Conservation (phyloP, 2,888 invertebrate species). For the Hipparchia semele region DNA sequence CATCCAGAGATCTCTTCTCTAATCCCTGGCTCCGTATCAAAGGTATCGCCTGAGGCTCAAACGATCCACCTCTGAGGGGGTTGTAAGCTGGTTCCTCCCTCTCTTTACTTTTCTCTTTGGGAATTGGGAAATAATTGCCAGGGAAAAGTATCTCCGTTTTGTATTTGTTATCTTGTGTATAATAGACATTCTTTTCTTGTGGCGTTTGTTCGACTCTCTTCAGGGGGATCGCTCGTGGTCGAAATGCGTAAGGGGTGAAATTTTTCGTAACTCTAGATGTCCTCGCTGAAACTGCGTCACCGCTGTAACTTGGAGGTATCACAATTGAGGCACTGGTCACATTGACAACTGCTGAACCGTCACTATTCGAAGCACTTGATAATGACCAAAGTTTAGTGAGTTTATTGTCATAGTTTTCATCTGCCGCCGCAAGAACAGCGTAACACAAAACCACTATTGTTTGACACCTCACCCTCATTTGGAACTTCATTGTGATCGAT, state of each 20-base stretch:
- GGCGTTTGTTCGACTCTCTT: conserved; percentile 50
- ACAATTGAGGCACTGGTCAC: conserved; percentile 69
- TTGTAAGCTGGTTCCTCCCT: conserved; percentile 46
- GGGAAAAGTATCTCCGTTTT: conserved; percentile 73
- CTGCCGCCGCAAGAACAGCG: conserved; percentile 53
- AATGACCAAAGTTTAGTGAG: conserved; percentile 69
- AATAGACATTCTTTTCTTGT: conserved; percentile 64
- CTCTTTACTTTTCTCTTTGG: conserved; percentile 72
- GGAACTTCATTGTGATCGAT: conserved; percentile 52
- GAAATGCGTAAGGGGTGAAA: conserved; percentile 59
- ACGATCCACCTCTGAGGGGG: conserved; percentile 48
- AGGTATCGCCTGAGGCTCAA: conserved; percentile 69
- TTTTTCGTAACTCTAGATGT: conserved; percentile 38
- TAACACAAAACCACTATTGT: conserved; percentile 63
- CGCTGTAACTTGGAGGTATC: conserved; percentile 56
- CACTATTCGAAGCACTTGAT: conserved; percentile 55
- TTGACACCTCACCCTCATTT: conserved; percentile 56
- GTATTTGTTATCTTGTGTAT: conserved; percentile 59
- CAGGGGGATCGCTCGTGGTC: conserved; percentile 66
- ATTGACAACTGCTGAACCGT: conserved; percentile 62
- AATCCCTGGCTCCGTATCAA: conserved; percentile 63
- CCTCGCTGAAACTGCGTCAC: conserved; percentile 44
- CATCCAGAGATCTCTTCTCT: conserved; percentile 64
- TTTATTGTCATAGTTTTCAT: conserved; percentile 59
- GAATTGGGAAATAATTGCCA: conserved; percentile 77